phyloP scores from a whole-genome alignment of 2,113 vertebrate genomes.

The Scatophagus argus region DNA sequence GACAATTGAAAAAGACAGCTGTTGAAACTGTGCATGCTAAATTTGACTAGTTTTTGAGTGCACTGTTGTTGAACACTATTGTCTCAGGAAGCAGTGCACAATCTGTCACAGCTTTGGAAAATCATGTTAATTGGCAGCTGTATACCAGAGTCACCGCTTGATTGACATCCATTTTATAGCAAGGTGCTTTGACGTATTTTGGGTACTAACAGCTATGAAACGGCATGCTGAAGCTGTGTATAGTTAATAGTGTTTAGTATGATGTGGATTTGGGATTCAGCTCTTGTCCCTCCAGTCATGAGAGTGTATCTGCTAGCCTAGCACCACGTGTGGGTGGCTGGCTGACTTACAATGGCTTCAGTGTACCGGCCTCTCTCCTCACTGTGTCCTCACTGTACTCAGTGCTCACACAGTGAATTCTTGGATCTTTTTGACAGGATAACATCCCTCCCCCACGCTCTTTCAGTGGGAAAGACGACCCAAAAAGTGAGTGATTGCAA shows the following conservation, averaged over 20 bases:
- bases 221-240: background rate
- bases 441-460: conserved; percentile 45
- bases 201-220: background rate
- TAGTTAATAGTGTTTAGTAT: background rate
- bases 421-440: conserved; percentile 61
- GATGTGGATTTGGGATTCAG: background rate
- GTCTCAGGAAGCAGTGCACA: background rate
- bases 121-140: background rate
- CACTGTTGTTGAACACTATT: background rate
- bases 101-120: background rate
- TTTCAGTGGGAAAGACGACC: conserved; percentile 50
- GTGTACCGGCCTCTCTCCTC: conserved; percentile 72
- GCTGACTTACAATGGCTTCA: conserved; percentile 75
- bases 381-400: conserved; percentile 66
- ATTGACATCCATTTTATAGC: background rate
- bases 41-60: background rate
- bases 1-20: background rate
- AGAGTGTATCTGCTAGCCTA: conserved; percentile 50
- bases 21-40: background rate
- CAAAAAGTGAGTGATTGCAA: conserved; percentile 19
- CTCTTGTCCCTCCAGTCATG: conserved; percentile 46
- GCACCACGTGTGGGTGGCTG: conserved; percentile 69
- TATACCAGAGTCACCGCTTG: background rate
- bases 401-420: conserved; percentile 55
- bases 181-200: background rate